These are phyloP conservation scores for Macrochelys suwanniensis DNA, from an alignment of 2,797 vertebrate species.

Conservation along the genomic window DNA sequence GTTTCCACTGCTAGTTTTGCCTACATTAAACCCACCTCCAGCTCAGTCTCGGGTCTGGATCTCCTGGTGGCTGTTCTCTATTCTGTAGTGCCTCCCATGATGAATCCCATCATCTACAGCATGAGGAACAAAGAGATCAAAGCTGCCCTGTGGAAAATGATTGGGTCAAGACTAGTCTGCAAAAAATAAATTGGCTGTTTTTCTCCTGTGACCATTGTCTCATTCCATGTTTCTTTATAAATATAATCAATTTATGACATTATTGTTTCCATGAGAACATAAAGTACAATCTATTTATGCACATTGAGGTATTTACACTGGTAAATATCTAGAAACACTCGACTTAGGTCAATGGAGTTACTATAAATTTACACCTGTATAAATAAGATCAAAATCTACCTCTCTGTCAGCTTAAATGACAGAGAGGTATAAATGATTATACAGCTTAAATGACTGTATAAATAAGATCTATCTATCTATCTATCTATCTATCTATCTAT, in stretches of 20 bases:
- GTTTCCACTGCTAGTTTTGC: not conserved
- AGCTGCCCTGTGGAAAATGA: not conserved
- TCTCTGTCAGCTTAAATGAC: no score
- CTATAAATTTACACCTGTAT: no score
- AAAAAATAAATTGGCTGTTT: not conserved
- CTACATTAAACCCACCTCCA: not conserved
- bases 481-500: no score
- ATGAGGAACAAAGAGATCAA: not conserved
- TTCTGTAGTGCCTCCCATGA: not conserved
- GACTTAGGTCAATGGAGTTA: no score
- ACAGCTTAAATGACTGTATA: no score
- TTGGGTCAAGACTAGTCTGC: not conserved
- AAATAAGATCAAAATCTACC: no score
- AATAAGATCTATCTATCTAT: no score
- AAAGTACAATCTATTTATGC: no score
- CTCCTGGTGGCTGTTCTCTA: not conserved
- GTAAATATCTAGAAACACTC: no score
- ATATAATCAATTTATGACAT: not conserved
- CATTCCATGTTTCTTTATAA: not conserved
- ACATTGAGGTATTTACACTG: no score
- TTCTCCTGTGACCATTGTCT: not conserved
- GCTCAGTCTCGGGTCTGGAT: not conserved
- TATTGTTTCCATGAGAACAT: not conserved
- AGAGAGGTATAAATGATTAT: no score
- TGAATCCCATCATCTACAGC: not conserved